These are phyloP conservation scores for Acanthurus lineatus DNA, from an alignment of 2,797 vertebrate species.

Conservation along the genomic window DNA sequence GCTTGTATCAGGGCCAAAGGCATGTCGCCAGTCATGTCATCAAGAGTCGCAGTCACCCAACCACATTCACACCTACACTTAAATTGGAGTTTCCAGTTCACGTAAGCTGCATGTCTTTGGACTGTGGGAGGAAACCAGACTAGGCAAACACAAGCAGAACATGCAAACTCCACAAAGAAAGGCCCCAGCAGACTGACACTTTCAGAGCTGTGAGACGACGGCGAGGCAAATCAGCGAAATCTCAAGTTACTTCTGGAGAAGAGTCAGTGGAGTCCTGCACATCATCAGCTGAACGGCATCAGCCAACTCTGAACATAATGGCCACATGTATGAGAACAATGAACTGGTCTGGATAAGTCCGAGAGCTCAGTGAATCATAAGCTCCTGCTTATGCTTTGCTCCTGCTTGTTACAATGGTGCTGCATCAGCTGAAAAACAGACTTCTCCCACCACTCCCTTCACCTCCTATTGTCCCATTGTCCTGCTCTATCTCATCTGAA, in stretches of 20 bases:
- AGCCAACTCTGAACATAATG: not conserved
- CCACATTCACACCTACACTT: not conserved
- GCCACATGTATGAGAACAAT: not conserved
- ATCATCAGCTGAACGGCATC: not conserved
- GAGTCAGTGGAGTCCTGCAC: not conserved
- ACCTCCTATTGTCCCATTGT: not conserved
- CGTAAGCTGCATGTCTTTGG: slow-evolving; percentile 1
- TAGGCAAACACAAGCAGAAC: not conserved
- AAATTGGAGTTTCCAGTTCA: slow-evolving; percentile 22
- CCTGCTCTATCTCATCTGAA: not conserved
- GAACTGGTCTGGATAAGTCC: not conserved
- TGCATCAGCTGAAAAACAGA: not conserved
- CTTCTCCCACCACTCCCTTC: not conserved
- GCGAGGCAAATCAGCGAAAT: not conserved
- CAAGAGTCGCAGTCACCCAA: not conserved
- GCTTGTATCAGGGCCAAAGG: not conserved
- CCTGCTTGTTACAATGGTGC: not conserved
- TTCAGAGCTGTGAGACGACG: not conserved
- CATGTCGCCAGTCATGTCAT: not conserved
- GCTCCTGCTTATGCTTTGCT: not conserved
- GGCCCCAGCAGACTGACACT: not conserved
- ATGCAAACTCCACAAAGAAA: slow-evolving; percentile 11
- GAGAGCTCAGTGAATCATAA: not conserved
- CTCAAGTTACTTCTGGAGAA: slow-evolving; percentile 1
- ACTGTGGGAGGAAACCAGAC: slow-evolving; percentile 14